A percentile compares a stretch with the other conserved stretches of the same genome.
phyloP scores from a whole-genome alignment of 2,888 invertebrate species.

The Notodonta dromedarius region DNA sequence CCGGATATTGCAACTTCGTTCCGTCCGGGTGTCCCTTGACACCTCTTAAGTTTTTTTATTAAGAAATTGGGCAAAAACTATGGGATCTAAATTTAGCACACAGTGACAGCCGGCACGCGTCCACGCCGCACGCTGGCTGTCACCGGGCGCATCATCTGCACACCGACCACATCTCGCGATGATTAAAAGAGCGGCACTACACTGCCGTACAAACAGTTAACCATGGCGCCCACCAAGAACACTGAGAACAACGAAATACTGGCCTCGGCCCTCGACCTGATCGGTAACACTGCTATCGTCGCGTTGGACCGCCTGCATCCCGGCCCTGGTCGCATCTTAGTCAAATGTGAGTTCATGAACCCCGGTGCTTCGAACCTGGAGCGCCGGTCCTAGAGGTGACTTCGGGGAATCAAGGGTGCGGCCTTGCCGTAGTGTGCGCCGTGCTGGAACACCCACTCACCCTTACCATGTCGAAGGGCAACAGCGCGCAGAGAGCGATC shows the following conservation, averaged over 20 bases:
- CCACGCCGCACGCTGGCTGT: not conserved
- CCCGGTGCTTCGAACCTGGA: conserved; percentile 74
- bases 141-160: conserved; percentile 5
- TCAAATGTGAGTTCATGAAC: conserved; percentile 80
- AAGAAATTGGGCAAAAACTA: too few relatives aligned
- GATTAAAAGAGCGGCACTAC: conserved; percentile 20
- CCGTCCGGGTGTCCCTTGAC: too few relatives aligned
- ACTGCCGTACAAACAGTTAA: conserved; percentile 26
- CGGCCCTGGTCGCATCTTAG: conserved; percentile 73
- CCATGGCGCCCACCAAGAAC: conserved; percentile 46
- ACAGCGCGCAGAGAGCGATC: conserved; percentile 72
- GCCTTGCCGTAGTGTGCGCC: conserved; percentile 75
- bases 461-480: conserved; percentile 74
- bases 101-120: too few relatives aligned
- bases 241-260: conserved; percentile 64
- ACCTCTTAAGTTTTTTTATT: too few relatives aligned
- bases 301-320: conserved; percentile 71
- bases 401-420: conserved; percentile 78
- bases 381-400: conserved; percentile 70
- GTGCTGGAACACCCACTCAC: conserved; percentile 73
- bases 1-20: too few relatives aligned
- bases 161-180: not conserved
- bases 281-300: conserved; percentile 75
- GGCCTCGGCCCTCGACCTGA: conserved; percentile 72
- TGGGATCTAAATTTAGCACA: too few relatives aligned